A percentile compares a stretch with the other conserved stretches of the same genome.
Evolutionary conservation across 2,797 vertebrate species (phyloP).

Genomic region (Silurus lanzhouensis): DNA sequence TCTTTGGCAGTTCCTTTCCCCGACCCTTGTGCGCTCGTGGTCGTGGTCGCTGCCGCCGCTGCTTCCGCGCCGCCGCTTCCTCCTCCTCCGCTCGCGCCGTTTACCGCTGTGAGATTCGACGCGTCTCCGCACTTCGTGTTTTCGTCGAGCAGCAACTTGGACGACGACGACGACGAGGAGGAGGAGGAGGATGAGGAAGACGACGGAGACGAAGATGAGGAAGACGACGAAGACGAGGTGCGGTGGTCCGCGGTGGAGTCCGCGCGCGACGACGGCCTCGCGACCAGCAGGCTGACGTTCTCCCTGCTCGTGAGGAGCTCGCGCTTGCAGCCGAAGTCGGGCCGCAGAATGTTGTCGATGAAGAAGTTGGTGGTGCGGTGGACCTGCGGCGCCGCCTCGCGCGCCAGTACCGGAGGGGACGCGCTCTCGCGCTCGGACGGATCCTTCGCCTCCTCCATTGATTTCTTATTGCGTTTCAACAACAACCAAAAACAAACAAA

Average conservation of each 20-base stretch:
- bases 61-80: not conserved
- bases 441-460: conserved; percentile 89
- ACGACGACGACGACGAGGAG: conserved; percentile 69
- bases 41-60: not conserved
- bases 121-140: conserved; percentile 81
- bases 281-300: conserved; percentile 81
- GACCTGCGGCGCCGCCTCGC: conserved; percentile 81
- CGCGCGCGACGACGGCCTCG: conserved; percentile 76
- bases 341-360: conserved; percentile 94
- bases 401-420: conserved; percentile 79
- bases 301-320: conserved; percentile 84
- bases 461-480: not conserved
- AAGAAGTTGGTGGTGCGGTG: conserved; percentile 96
- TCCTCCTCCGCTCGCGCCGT: conserved; percentile 74
- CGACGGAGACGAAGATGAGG: conserved; percentile 73
- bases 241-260: conserved; percentile 84
- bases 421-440: conserved; percentile 82
- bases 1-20: conserved; percentile 74
- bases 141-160: conserved; percentile 70
- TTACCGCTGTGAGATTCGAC: conserved; percentile 82
- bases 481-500: not conserved
- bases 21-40: conserved; percentile 47
- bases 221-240: conserved; percentile 73
- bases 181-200: conserved; percentile 56
- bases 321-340: conserved; percentile 92